Conservation (phyloP, 2,113 vertebrate genomes). For the Gobio gobio region DNA sequence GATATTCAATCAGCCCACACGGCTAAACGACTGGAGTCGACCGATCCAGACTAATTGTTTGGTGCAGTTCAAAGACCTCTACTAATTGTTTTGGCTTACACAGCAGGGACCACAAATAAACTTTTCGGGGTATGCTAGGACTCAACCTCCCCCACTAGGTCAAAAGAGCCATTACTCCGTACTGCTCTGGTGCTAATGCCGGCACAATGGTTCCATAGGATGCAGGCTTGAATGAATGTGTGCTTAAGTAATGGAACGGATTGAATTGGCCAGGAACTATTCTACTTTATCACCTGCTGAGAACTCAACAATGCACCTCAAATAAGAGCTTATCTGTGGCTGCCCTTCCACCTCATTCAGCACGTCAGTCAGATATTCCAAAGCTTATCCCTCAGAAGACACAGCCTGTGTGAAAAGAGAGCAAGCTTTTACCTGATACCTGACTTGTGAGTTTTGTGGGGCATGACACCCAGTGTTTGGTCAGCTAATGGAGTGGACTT, state of each 20-base stretch:
- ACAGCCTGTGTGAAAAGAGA: conserved; percentile 45
- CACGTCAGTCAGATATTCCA: conserved; percentile 49
- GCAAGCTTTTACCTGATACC: conserved; percentile 63
- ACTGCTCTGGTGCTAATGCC: conserved; percentile 57
- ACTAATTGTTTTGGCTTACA: conserved; percentile 18
- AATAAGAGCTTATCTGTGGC: conserved; percentile 62
- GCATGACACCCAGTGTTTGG: conserved; percentile 21
- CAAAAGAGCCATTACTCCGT: conserved; percentile 39
- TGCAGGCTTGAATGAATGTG: conserved; percentile 64
- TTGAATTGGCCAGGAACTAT: conserved; percentile 21
- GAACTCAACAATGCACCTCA: conserved; percentile 66
- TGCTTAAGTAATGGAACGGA: conserved; percentile 64
- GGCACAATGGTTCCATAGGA: conserved; percentile 62
- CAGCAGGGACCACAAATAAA: conserved; percentile 38
- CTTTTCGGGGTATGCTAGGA: background rate
- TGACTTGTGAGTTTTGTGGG: conserved; percentile 39
- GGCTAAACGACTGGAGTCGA: background rate
- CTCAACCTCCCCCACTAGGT: conserved; percentile 33
- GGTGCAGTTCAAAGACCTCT: conserved; percentile 15
- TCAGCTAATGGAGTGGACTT: conserved; percentile 47
- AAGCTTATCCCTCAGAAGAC: conserved; percentile 14
- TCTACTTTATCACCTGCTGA: conserved; percentile 58
- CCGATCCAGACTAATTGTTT: conserved; percentile 12
- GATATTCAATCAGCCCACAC: conserved; percentile 34
- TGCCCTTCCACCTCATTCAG: conserved; percentile 22